phyloP scores from a whole-genome alignment of 1,140 invertebrate genomes.

The Tyrophagus putrescentiae region DNA sequence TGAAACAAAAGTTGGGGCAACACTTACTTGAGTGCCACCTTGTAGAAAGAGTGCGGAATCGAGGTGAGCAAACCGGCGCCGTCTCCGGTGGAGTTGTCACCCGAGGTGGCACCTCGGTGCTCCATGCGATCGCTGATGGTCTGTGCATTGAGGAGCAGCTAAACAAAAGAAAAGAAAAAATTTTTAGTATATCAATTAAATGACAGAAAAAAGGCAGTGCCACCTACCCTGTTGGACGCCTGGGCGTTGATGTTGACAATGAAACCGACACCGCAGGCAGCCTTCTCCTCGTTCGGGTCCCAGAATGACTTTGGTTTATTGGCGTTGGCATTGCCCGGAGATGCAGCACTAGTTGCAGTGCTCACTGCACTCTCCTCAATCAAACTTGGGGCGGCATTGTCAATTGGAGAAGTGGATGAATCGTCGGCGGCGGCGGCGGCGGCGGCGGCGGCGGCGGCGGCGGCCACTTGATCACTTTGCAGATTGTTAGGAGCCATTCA shows the following conservation, averaged over 20 bases:
- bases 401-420: too few species aligned
- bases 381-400: too few species aligned
- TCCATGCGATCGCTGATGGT: conserved; percentile 88
- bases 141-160: conserved; percentile 88
- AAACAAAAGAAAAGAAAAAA: conserved; percentile 31
- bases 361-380: too few species aligned
- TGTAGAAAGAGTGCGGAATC: conserved; percentile 87
- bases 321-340: too few species aligned
- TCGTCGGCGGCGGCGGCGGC: too few species aligned
- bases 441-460: too few species aligned
- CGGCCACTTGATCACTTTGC: too few species aligned
- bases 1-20: conserved; percentile 14
- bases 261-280: conserved; percentile 76
- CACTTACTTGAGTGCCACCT: conserved; percentile 55
- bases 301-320: conserved; percentile 4
- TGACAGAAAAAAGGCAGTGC: not conserved
- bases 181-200: conserved; percentile 8
- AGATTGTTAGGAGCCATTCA: too few species aligned
- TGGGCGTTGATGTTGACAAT: conserved; percentile 93
- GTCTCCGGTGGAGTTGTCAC: conserved; percentile 88
- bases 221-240: conserved; percentile 68
- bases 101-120: conserved; percentile 92
- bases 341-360: too few species aligned
- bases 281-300: conserved; percentile 21
- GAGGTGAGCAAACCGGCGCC: conserved; percentile 89